These are phyloP conservation scores for Sceliomorpha sp. DNA, from an alignment of 2,888 invertebrate genomes.

Conservation along the genomic window DNA sequence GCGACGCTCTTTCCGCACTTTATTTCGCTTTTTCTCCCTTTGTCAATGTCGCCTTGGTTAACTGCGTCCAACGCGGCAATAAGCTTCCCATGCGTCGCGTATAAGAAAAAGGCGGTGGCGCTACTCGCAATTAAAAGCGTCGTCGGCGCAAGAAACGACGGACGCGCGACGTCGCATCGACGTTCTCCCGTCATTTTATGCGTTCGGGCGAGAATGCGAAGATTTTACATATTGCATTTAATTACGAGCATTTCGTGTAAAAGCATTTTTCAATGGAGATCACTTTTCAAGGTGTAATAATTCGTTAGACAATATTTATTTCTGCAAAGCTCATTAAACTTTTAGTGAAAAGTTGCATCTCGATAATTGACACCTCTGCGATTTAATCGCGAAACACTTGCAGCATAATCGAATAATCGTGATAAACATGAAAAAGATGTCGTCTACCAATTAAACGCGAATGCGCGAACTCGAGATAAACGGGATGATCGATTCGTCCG, in stretches of 20 bases:
- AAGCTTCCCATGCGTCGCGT: conserved; percentile 63
- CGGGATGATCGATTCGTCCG: conserved; percentile 44
- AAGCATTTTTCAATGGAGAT: no score
- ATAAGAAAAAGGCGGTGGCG: conserved; percentile 60
- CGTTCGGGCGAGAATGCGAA: no score
- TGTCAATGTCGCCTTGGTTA: conserved; percentile 50
- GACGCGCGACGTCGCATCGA: no score
- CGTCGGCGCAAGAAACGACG: conserved; percentile 34
- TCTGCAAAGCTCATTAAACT: no score
- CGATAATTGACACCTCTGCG: no score
- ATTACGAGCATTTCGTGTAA: no score
- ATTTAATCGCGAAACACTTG: no score
- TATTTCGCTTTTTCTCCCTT: conserved; percentile 57
- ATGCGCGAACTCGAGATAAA: conserved; percentile 42
- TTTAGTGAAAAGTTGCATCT: no score
- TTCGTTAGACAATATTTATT: no score
- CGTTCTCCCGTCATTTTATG: no score
- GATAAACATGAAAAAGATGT: conserved; percentile 44
- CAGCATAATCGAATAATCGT: conserved; percentile 3
- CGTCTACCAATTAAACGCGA: conserved; percentile 32
- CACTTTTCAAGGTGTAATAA: no score
- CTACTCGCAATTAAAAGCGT: conserved; percentile 65
- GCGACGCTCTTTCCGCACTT: conserved; percentile 55
- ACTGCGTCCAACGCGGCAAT: conserved; percentile 56
- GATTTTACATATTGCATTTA: no score